Conservation (phyloP, 2,797 vertebrate species). For the Anableps anableps region DNA sequence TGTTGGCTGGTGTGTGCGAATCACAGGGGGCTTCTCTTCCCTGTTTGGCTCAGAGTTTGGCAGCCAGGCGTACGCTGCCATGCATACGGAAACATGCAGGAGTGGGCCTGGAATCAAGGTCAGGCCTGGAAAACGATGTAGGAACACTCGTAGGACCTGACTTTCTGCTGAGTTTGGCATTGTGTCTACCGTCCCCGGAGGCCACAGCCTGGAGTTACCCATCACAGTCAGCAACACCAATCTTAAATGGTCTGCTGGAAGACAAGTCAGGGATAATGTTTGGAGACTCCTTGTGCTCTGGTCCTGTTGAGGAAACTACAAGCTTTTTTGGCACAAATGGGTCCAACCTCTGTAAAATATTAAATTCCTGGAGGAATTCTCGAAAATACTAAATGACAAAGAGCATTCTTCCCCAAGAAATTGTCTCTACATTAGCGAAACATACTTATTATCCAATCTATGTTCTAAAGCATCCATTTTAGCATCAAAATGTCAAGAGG, state of each 20-base stretch:
- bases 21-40: conserved; percentile 70
- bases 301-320: conserved; percentile 60
- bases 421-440: neutral
- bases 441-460: neutral
- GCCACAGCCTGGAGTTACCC: conserved; percentile 63
- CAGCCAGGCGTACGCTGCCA: conserved; percentile 75
- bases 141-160: conserved; percentile 68
- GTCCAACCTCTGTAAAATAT: conserved; percentile 51
- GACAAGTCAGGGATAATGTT: conserved; percentile 60
- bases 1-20: conserved; percentile 54
- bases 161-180: conserved; percentile 79
- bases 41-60: conserved; percentile 77
- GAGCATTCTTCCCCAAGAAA: neutral
- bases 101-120: conserved; percentile 80
- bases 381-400: no score
- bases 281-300: conserved; percentile 61
- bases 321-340: conserved; percentile 68
- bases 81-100: conserved; percentile 81
- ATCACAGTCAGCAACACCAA: conserved; percentile 67
- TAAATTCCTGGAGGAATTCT: conserved; percentile 45
- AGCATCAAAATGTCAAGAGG: conserved; percentile 51
- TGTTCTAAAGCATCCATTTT: conserved; percentile 20
- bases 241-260: conserved; percentile 76
- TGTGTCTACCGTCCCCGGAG: conserved; percentile 63
- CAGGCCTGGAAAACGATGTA: conserved; percentile 77